Conservation (phyloP, 2,797 vertebrate species). For the Anas flavirostris region DNA sequence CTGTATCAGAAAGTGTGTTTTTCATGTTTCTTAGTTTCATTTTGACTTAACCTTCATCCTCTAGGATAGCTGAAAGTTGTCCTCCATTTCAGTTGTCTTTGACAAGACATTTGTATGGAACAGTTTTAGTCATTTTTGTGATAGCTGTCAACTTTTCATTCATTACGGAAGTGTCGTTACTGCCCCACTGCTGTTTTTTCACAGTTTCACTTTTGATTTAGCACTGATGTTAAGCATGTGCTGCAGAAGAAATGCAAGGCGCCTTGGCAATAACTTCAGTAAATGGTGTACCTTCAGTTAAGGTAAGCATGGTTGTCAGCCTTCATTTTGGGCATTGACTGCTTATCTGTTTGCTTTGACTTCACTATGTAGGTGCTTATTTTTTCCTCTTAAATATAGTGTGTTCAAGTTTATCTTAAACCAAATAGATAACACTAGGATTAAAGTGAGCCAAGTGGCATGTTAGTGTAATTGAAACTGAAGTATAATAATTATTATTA, state of each 20-base stretch:
- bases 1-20: not conserved
- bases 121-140: not conserved
- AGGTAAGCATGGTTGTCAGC: not conserved
- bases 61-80: not conserved
- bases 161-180: not conserved
- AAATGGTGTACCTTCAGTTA: not conserved
- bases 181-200: not conserved
- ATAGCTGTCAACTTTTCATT: not conserved
- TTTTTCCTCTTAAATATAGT: not conserved
- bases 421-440: no score
- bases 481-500: not conserved
- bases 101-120: not conserved
- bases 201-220: slow-evolving; percentile 65
- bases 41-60: not conserved
- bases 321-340: not conserved
- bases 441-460: not conserved
- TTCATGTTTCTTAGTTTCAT: not conserved
- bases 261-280: not conserved
- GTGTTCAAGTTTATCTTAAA: not conserved
- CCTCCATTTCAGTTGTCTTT: not conserved
- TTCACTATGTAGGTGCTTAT: not conserved
- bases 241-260: not conserved
- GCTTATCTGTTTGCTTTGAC: not conserved
- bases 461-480: not conserved
- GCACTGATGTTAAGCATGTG: not conserved